Evolutionary conservation across 2,888 invertebrate species (phyloP).

Genomic region (Terebella lapidaria): DNA sequence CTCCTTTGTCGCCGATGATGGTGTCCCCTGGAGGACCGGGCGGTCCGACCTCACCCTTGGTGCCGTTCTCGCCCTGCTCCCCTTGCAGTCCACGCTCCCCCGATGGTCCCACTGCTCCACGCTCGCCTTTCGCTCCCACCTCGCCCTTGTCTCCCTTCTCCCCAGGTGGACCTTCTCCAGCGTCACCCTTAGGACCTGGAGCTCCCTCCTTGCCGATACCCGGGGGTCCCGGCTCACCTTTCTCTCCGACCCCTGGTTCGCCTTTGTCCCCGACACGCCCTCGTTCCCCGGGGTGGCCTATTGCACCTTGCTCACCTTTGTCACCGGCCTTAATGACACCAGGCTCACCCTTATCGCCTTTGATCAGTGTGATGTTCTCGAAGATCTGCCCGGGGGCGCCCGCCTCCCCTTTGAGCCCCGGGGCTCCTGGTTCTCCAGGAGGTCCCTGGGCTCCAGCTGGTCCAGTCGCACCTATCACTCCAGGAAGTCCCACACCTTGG

Average conservation of each 20-base stretch:
- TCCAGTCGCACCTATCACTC: constrained; percentile 11
- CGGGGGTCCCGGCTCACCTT: constrained; percentile 4
- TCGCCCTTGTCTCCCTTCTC: constrained; percentile 8
- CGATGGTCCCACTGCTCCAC: constrained; percentile 15
- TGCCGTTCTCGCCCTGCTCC: constrained; percentile 6
- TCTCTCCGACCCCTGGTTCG: not conserved
- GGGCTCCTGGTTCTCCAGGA: not conserved
- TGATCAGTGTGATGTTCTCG: not conserved
- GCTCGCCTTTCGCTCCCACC: constrained; percentile 8
- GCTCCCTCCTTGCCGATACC: not conserved
- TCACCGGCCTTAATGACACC: not conserved
- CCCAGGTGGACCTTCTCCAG: constrained; percentile 1
- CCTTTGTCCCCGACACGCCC: constrained; percentile 2
- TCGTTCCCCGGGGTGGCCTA: not conserved
- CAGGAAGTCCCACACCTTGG: constrained; percentile 7
- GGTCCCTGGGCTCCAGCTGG: constrained; percentile 1
- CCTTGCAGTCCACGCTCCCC: constrained; percentile 18
- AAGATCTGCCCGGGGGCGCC: not conserved
- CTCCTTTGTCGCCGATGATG: constrained; percentile 22
- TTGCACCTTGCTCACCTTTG: not conserved
- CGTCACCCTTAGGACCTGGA: constrained; percentile 6
- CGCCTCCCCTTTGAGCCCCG: not conserved
- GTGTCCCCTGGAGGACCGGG: constrained; percentile 11
- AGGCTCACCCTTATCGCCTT: constrained; percentile 6
- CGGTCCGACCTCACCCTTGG: constrained; percentile 5